phyloP scores from a whole-genome alignment of 2,113 vertebrate species.

The Chloebia gouldiae region DNA sequence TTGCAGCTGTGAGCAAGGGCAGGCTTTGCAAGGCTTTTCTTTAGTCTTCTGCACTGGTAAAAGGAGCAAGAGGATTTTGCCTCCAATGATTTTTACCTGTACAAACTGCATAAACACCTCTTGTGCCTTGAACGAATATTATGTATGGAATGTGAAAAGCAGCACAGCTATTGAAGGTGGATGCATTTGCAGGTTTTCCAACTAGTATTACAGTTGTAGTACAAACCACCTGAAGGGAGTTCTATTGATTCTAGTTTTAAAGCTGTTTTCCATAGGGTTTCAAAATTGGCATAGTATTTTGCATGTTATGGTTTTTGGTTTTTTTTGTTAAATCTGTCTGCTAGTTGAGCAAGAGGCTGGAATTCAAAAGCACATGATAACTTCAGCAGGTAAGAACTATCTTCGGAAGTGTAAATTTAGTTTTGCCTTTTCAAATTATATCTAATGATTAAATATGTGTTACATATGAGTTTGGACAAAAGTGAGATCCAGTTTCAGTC shows the following conservation, averaged over 20 bases:
- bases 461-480: background rate
- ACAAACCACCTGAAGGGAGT: background rate
- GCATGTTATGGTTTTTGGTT: rapidly evolving
- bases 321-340: background rate
- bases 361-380: background rate
- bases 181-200: background rate
- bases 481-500: background rate
- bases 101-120: background rate
- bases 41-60: background rate
- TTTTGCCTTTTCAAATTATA: background rate
- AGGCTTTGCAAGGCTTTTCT: background rate
- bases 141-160: background rate
- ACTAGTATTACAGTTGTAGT: background rate
- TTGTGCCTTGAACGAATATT: background rate
- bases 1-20: background rate
- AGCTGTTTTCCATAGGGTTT: background rate
- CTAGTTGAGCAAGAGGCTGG: background rate
- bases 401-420: background rate
- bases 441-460: background rate
- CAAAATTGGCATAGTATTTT: background rate
- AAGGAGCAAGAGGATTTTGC: background rate
- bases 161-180: background rate
- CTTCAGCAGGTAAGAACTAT: background rate
- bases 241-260: background rate
- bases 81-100: background rate